Percentiles rank a stretch among this genome's conserved stretches.
Conservation (phyloP, 2,113 vertebrate genomes). For the Toxotes chatareus region DNA sequence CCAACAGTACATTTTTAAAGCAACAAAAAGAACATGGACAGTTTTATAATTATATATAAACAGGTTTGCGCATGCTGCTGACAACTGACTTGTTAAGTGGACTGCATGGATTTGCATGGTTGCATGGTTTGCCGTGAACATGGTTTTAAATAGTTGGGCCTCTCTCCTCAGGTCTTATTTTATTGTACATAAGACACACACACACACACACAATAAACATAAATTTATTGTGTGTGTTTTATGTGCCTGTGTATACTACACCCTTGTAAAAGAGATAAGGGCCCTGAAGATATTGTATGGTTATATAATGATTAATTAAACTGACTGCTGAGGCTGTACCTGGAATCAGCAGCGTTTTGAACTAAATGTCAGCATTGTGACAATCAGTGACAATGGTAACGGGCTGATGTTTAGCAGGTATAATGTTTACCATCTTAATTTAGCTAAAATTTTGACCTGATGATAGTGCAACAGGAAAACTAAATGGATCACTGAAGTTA, state of each 20-base stretch:
- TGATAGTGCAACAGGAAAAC: too few species aligned
- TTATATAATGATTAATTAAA: neutral
- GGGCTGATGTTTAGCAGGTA: too few species aligned
- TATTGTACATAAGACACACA: neutral
- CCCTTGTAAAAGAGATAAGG: slow-evolving; percentile 1
- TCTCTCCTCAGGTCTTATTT: neutral
- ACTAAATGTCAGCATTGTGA: too few species aligned
- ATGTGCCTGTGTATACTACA: neutral
- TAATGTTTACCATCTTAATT: too few species aligned
- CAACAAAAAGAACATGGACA: neutral
- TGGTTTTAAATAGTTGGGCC: neutral
- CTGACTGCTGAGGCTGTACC: too few species aligned
- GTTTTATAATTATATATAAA: neutral
- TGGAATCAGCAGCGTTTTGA: too few species aligned
- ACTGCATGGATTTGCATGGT: neutral
- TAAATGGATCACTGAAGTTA: too few species aligned
- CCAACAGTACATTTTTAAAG: neutral
- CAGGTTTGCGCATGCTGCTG: neutral
- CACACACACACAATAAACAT: too few species aligned
- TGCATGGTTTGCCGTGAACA: neutral
- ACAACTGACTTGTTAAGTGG: neutral
- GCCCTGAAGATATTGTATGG: neutral
- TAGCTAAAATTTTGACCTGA: too few species aligned
- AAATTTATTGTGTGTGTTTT: neutral
- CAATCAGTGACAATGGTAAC: too few species aligned